phyloP scores from a whole-genome alignment of 2,113 vertebrate genomes.

The Sprattus sprattus region DNA sequence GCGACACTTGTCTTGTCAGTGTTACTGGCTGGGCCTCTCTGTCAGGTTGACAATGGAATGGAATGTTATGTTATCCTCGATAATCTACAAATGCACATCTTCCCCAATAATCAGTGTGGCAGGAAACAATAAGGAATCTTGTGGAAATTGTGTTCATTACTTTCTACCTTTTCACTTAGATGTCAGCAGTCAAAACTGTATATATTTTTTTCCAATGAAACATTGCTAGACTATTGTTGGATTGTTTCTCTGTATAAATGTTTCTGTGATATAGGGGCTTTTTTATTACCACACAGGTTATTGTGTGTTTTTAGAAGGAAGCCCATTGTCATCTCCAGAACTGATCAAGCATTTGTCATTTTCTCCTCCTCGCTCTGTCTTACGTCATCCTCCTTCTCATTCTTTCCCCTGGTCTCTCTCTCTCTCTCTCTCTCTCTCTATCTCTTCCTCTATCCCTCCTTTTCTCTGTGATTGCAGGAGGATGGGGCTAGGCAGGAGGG shows the following conservation, averaged over 20 bases:
- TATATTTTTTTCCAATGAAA: not conserved
- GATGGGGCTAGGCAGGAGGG: slow-evolving; percentile 53
- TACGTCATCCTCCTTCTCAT: not conserved
- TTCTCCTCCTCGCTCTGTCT: not conserved
- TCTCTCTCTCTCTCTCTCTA: not conserved
- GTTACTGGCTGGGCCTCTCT: not conserved
- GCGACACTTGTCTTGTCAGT: not conserved
- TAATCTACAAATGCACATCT: not conserved
- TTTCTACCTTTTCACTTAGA: not conserved
- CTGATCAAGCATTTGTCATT: not conserved
- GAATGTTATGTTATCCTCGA: not conserved
- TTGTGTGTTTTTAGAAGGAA: not conserved
- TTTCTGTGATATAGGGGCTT: too few relatives aligned
- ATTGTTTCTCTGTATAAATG: too few relatives aligned
- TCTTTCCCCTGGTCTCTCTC: not conserved
- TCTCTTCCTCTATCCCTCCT: slow-evolving; percentile 1
- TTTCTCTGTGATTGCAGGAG: slow-evolving; percentile 40
- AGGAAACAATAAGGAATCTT: not conserved
- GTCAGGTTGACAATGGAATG: not conserved
- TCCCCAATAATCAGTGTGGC: not conserved
- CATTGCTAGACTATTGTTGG: not conserved
- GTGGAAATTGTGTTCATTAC: too few relatives aligned
- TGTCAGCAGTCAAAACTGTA: not conserved
- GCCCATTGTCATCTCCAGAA: slow-evolving; percentile 24
- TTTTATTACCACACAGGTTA: too few relatives aligned